These are phyloP conservation scores for Xiphydria camelus DNA, from an alignment of 2,888 invertebrate genomes.

Conservation along the genomic window DNA sequence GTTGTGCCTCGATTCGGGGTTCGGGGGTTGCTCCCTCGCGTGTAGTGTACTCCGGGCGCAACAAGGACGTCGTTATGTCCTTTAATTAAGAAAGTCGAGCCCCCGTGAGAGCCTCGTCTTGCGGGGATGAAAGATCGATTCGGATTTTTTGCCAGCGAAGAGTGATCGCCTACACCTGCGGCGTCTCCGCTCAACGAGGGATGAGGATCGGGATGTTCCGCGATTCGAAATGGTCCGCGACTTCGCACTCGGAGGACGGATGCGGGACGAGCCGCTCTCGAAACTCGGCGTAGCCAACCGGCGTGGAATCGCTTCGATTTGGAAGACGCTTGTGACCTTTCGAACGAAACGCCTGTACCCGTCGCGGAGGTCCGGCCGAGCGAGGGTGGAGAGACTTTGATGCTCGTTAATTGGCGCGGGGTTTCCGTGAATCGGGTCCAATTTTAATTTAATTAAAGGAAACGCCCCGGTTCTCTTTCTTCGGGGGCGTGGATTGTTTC, in stretches of 20 bases:
- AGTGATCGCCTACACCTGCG: conserved; percentile 10
- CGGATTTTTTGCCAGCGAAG: conserved; percentile 2
- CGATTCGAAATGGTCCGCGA: conserved; percentile 16
- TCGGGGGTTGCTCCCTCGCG: conserved; percentile 2
- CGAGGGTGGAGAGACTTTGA: too few relatives aligned
- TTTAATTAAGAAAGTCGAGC: conserved; percentile 30
- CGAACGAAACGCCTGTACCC: too few relatives aligned
- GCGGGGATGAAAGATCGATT: neutral
- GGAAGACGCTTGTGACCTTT: conserved; percentile 25
- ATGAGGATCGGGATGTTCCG: conserved; percentile 10
- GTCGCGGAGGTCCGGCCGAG: too few relatives aligned
- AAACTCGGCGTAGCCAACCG: conserved; percentile 32
- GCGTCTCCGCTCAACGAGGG: conserved; percentile 5
- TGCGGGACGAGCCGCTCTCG: conserved; percentile 8
- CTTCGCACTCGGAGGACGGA: conserved; percentile 6
- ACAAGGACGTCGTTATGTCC: conserved; percentile 40
- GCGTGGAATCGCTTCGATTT: conserved; percentile 21
- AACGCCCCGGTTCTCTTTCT: neutral
- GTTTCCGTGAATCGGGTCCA: conserved; percentile 47
- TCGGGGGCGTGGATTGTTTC: too few relatives aligned
- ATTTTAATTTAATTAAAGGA: conserved; percentile 43
- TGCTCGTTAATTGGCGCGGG: too few relatives aligned
- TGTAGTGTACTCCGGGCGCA: conserved; percentile 15
- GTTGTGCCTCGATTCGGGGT: conserved; percentile 29
- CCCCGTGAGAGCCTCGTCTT: neutral